Conservation (phyloP, 2,113 vertebrate species). For the Chlamydotis undulata region DNA sequence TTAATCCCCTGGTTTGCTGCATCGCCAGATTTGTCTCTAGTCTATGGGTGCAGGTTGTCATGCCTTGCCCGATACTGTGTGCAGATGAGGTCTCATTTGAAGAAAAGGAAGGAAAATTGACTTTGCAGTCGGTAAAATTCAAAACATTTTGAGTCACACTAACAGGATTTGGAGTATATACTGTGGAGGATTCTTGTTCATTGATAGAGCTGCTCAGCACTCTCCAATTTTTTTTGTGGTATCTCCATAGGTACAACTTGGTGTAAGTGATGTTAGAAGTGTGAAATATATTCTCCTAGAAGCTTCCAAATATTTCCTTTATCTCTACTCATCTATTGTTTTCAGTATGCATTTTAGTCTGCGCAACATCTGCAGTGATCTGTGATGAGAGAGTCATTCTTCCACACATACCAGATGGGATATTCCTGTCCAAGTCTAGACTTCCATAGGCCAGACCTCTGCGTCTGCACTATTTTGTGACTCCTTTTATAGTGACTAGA, state of each 20-base stretch:
- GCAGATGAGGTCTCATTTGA: neutral
- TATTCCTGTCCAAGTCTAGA: neutral
- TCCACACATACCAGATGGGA: neutral
- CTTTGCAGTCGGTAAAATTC: neutral
- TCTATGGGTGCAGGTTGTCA: too few relatives aligned
- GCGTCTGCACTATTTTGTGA: neutral
- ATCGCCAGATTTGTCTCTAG: neutral
- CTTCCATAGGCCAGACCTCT: neutral
- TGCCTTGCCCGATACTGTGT: fast-evolving
- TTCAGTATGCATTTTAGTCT: neutral
- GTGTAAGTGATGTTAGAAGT: too few relatives aligned
- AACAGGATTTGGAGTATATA: neutral
- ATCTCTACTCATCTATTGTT: neutral
- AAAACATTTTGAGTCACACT: neutral
- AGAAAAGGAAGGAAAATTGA: neutral
- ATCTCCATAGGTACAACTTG: neutral
- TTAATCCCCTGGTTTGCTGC: neutral
- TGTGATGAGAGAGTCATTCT: neutral
- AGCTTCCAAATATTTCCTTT: neutral
- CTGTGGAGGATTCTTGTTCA: neutral
- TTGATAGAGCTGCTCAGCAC: neutral
- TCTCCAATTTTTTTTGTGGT: neutral
- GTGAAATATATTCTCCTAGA: neutral
- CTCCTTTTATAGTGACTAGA: neutral
- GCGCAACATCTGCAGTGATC: neutral